Evolutionary conservation across 53 echinoderm and acorn worm species (phyloP).

Genomic region (Mesocentrotus franciscanus): DNA sequence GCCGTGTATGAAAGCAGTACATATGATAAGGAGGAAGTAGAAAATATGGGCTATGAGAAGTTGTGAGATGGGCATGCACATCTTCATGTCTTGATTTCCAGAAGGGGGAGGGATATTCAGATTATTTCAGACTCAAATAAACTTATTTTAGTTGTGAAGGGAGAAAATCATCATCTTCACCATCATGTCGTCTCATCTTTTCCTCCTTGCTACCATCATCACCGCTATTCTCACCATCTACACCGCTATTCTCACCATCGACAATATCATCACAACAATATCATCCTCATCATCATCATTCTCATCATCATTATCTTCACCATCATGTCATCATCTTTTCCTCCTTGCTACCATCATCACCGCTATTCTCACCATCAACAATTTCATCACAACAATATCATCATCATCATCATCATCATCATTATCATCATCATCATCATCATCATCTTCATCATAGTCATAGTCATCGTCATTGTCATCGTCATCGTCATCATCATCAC

Average conservation of each 20-base stretch:
- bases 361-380: not conserved
- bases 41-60: not conserved
- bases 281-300: not conserved
- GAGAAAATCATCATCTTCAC: too few species aligned
- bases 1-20: not conserved
- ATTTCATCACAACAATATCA: not conserved
- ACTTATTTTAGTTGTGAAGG: too few species aligned
- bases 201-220: too few species aligned
- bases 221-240: not conserved
- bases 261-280: not conserved
- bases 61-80: too few species aligned
- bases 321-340: not conserved
- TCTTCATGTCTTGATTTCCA: not conserved
- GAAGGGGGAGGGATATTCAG: not conserved
- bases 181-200: too few species aligned
- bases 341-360: not conserved
- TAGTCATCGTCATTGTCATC: not conserved
- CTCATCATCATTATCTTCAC: not conserved
- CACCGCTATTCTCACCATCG: not conserved
- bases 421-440: not conserved
- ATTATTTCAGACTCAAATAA: too few species aligned
- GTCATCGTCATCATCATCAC: not conserved
- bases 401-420: not conserved
- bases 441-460: not conserved
- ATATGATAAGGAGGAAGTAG: not conserved